Conservation (phyloP, 2,888 invertebrate species). For the Villa cingulata region DNA sequence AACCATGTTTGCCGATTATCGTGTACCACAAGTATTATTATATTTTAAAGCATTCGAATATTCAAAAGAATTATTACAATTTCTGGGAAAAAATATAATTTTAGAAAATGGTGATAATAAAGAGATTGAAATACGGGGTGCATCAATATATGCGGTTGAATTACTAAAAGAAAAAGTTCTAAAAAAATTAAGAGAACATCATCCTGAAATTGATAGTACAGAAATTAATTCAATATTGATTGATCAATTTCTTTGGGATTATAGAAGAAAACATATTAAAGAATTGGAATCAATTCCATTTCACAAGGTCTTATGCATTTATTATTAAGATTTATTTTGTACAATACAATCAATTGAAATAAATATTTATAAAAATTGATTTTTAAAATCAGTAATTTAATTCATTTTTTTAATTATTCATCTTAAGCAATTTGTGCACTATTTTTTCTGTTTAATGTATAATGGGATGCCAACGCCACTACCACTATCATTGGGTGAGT, state of each 20-base stretch:
- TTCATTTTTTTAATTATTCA: too few species aligned
- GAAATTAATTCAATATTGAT: conserved; percentile 66
- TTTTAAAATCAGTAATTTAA: too few species aligned
- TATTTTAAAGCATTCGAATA: conserved; percentile 75
- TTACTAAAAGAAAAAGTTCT: conserved; percentile 36
- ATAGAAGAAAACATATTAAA: conserved; percentile 59
- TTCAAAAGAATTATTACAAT: conserved; percentile 49
- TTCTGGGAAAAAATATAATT: conserved; percentile 47
- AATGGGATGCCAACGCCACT: too few species aligned
- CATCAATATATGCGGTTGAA: conserved; percentile 78
- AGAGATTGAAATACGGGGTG: conserved; percentile 89
- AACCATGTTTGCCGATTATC: conserved; percentile 97
- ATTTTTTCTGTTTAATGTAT: too few species aligned
- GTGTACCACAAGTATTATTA: conserved; percentile 80
- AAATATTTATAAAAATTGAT: too few species aligned
- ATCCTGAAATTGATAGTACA: conserved; percentile 28
- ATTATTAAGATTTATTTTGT: conserved; percentile 49
- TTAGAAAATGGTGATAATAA: conserved; percentile 55
- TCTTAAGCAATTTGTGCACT: too few species aligned
- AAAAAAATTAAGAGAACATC: conserved; percentile 15
- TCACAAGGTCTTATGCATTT: conserved; percentile 81
- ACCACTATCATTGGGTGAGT: too few species aligned
- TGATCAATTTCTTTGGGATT: conserved; percentile 92
- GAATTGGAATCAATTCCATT: conserved; percentile 69
- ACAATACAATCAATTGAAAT: too few species aligned